phyloP scores from a whole-genome alignment of 2,888 invertebrate genomes.

The Schizotus pectinicornis region DNA sequence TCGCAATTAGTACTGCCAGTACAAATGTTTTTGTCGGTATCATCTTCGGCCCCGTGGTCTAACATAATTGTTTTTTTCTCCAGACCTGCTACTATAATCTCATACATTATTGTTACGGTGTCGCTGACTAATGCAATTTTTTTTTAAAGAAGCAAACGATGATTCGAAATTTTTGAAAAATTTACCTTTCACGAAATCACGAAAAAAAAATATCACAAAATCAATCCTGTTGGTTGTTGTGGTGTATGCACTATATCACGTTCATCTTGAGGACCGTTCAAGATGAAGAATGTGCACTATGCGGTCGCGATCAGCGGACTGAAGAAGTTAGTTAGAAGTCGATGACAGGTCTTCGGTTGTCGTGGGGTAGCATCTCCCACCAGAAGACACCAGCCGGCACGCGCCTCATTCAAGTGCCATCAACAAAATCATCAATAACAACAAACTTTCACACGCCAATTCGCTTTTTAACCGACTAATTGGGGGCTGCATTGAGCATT shows the following conservation, averaged over 20 bases:
- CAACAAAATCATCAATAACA: neutral
- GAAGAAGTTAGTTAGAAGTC: conserved; percentile 9
- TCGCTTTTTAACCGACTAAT: conserved; percentile 7
- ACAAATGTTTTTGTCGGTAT: too few relatives aligned
- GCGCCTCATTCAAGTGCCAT: neutral
- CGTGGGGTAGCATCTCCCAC: conserved; percentile 9
- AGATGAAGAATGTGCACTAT: conserved; percentile 13
- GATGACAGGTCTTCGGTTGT: conserved; percentile 4
- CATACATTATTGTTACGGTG: too few relatives aligned
- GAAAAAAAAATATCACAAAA: conserved; percentile 4
- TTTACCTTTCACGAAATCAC: conserved; percentile 1
- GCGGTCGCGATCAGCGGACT: conserved; percentile 10
- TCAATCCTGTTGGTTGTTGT: neutral
- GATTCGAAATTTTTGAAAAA: too few relatives aligned
- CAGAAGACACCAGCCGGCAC: conserved; percentile 8
- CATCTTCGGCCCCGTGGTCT: too few relatives aligned
- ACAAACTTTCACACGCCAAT: conserved; percentile 17
- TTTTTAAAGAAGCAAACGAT: too few relatives aligned
- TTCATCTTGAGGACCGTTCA: conserved; percentile 6
- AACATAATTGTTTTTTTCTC: too few relatives aligned
- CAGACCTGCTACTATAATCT: too few relatives aligned
- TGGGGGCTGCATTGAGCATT: too few relatives aligned
- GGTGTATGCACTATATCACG: neutral
- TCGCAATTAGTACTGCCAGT: too few relatives aligned
- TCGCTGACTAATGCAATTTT: too few relatives aligned